Evolutionary conservation across 2,797 vertebrate genomes (phyloP).

Genomic region (Myioborus melanocephalus): DNA sequence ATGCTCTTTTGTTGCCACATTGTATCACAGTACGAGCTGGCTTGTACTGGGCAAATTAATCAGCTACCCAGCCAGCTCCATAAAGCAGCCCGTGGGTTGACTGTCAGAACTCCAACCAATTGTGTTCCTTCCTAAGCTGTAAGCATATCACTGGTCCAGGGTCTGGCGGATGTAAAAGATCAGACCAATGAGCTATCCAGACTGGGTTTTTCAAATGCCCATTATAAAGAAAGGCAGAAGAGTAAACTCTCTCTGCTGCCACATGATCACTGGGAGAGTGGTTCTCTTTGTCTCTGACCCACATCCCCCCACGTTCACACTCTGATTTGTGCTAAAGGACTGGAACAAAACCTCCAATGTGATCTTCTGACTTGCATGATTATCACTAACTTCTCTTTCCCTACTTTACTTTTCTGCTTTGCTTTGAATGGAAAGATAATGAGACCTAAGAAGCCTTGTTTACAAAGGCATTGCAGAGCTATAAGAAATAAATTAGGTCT

Average conservation of each 20-base stretch:
- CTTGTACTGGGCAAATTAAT: background rate
- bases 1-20: background rate
- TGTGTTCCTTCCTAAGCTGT: background rate
- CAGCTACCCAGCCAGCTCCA: background rate
- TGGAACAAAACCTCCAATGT: background rate
- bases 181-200: background rate
- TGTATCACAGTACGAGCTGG: background rate
- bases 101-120: background rate
- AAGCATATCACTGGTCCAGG: background rate
- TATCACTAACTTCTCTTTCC: background rate
- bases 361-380: background rate
- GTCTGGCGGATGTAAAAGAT: background rate
- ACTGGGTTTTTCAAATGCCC: background rate
- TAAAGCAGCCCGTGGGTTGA: background rate
- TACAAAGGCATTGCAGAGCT: background rate
- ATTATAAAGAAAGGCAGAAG: background rate
- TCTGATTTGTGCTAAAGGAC: background rate
- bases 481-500: background rate
- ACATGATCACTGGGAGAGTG: background rate
- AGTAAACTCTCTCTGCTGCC: background rate
- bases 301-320: background rate
- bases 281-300: background rate
- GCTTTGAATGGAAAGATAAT: background rate
- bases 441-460: background rate
- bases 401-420: background rate